Base-by-base conservation (phyloP, 1,140 invertebrate species). In the Zaprionus capensis region DNA sequence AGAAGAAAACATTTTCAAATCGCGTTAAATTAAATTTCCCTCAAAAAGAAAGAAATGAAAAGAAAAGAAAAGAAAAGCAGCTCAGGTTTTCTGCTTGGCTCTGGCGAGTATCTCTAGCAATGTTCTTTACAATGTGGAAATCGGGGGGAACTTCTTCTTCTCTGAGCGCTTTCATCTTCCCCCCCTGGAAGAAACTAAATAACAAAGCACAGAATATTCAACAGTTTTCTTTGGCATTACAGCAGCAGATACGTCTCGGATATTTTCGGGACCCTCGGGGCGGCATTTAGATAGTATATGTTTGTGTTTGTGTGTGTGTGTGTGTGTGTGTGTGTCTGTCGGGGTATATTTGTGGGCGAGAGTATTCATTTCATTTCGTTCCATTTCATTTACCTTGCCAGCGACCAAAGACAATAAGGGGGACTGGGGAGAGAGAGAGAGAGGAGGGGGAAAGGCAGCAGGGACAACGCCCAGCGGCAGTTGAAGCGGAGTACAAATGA, bases 381-480 rank as follows among this genome's bases (percentile, higher is more conserved):
- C 17, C 41, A 46, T 46, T 46, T 44, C 28, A 70, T 38, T 51
- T 71, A 68, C 56, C 46, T 67, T 55, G 64, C 34, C 5, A 72
- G 51, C 51, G 38, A 49, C 46, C 22, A 65, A 55, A 61, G 46
- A 73, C 49, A 41, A 62, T 44, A 6, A 38, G 7, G 56, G 53
- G 34, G 31, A 28, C 0, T 24, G 24, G 7, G 2, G 6, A 7
- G 28, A 28, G 1, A 6, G 6, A 31, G 7, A 7, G 31, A 31
- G 7, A 9, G 7, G 2, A 2, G 28, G 58, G 15, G 61, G 20
- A 53, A 6, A 12, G 41, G 31, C 49, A 70, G 44, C 68, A 58
- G 55, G 61, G 36, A 63, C 34, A 71, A 41, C 6, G 26, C 34
- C 73, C 44, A 44, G 17, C 22, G 67, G 67, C 66, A 63, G 55